Conservation (phyloP, 2,797 vertebrate species). For the Falco berigora region DNA sequence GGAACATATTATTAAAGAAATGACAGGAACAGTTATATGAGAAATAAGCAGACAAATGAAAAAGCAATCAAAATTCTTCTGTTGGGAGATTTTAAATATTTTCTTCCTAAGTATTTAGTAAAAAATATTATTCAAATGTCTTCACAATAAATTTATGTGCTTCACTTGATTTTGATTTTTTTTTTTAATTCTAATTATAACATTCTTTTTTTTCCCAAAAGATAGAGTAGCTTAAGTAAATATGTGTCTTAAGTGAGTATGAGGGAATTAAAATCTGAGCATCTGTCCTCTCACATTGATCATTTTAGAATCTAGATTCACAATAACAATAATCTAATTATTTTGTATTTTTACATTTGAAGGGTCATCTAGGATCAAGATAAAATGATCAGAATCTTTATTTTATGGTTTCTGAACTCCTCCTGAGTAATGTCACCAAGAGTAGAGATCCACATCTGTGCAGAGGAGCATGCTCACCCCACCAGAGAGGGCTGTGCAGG, state of each 20-base stretch:
- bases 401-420: background rate
- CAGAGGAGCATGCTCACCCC: background rate
- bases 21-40: background rate
- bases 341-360: background rate
- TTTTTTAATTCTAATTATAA: background rate
- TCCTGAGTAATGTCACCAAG: background rate
- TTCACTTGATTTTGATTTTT: background rate
- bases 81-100: background rate
- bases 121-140: background rate
- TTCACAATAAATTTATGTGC: background rate
- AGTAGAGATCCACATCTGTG: background rate
- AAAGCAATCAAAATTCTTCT: background rate
- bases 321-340: background rate
- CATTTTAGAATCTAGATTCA: background rate
- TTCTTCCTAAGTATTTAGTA: background rate
- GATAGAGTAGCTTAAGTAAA: background rate
- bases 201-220: background rate
- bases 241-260: background rate
- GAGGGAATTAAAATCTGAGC: background rate
- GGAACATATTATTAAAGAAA: background rate
- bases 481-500: background rate
- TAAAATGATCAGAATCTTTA: background rate
- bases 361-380: background rate
- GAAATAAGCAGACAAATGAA: background rate
- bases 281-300: rapidly evolving